A percentile compares a stretch with the other conserved stretches of the same genome.
phyloP scores from a whole-genome alignment of 2,113 vertebrate genomes.

The Trogon surrucura region DNA sequence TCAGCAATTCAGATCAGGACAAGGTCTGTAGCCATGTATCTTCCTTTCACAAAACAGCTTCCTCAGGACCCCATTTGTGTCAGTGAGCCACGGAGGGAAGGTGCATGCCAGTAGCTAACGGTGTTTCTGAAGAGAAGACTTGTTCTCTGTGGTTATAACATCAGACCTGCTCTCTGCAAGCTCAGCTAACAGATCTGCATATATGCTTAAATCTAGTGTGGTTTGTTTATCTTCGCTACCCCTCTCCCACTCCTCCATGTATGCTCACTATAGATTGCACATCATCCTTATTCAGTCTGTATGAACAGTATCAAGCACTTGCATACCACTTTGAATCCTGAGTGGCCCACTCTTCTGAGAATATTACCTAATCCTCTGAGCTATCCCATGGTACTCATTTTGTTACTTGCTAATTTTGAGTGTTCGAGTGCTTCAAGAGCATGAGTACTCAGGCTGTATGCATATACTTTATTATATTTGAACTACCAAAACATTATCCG shows the following conservation, averaged over 20 bases:
- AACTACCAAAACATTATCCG: neutral
- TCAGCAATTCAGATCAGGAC: neutral
- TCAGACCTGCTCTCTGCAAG: neutral
- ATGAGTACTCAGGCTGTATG: neutral
- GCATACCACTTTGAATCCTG: neutral
- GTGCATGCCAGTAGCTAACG: neutral
- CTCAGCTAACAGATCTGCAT: neutral
- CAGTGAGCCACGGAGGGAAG: rapidly evolving
- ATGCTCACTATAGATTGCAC: neutral
- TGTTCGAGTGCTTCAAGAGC: neutral
- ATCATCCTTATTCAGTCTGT: neutral
- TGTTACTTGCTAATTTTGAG: neutral
- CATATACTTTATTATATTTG: neutral
- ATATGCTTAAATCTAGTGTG: neutral
- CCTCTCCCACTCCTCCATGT: neutral
- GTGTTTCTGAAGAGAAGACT: neutral
- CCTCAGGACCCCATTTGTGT: neutral
- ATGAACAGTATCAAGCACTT: neutral
- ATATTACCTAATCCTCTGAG: neutral
- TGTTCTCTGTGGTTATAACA: neutral
- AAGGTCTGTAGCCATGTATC: neutral
- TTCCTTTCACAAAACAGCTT: neutral
- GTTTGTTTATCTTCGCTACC: neutral
- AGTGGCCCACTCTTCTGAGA: neutral
- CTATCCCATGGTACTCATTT: neutral